phyloP scores from a whole-genome alignment of 2,113 vertebrate species.

The Epinephelus moara region DNA sequence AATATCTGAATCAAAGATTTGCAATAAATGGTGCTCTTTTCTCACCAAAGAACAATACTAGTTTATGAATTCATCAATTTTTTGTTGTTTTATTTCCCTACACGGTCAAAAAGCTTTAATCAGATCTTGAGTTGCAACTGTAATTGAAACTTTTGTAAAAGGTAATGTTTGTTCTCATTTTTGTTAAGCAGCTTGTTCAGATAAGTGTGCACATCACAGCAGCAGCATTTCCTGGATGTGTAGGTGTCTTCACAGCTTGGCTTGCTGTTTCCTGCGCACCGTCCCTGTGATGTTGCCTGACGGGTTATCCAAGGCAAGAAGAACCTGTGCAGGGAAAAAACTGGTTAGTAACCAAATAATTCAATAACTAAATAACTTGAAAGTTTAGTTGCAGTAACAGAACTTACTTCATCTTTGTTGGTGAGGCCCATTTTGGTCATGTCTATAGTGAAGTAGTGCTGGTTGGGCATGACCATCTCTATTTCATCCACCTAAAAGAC shows the following conservation, averaged over 20 bases:
- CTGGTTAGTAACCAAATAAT: neutral
- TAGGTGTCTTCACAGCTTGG: conserved; percentile 83
- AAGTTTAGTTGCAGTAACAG: neutral
- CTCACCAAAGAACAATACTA: conserved; percentile 77
- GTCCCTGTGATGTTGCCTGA: conserved; percentile 94
- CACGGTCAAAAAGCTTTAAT: neutral
- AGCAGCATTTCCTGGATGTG: conserved; percentile 9
- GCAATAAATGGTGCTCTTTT: conserved; percentile 84
- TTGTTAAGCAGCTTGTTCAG: rapidly evolving
- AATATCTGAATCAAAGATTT: conserved; percentile 72
- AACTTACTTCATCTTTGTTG: conserved; percentile 93
- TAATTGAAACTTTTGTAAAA: neutral
- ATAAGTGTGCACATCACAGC: neutral
- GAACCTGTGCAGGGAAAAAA: conserved; percentile 84
- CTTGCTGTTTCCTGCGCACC: conserved; percentile 84
- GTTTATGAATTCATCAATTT: conserved; percentile 19
- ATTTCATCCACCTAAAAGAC: conserved; percentile 92
- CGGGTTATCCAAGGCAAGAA: conserved; percentile 91
- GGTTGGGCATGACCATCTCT: conserved; percentile 93
- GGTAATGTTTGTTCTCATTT: neutral
- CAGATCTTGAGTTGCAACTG: neutral
- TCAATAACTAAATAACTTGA: neutral
- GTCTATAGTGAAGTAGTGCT: conserved; percentile 92
- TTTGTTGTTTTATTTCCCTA: conserved; percentile 4
- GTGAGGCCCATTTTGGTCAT: conserved; percentile 92